Conservation (phyloP, 2,888 invertebrate genomes). For the Zonitis immaculata region DNA sequence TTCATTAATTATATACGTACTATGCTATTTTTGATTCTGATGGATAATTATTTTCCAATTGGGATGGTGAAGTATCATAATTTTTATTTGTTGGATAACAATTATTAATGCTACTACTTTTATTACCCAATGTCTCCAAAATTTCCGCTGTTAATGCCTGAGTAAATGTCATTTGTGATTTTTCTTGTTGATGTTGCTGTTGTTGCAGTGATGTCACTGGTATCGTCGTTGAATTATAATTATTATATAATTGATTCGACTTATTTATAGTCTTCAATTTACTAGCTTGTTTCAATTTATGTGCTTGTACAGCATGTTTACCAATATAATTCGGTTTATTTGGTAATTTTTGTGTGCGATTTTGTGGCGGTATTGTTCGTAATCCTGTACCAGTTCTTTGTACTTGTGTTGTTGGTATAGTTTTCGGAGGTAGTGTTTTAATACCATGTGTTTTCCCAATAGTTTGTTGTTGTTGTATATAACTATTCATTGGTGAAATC, state of each 20-base stretch:
- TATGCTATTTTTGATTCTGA: slow-evolving; percentile 15
- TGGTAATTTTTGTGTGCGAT: slow-evolving; percentile 38
- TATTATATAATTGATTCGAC: slow-evolving; percentile 16
- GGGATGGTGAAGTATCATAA: slow-evolving; percentile 51
- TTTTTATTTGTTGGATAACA: slow-evolving; percentile 53
- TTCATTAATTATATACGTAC: slow-evolving; percentile 9
- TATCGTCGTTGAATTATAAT: slow-evolving; percentile 7
- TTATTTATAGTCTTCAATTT: slow-evolving; percentile 11
- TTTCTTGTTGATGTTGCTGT: slow-evolving; percentile 27
- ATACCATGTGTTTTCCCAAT: slow-evolving; percentile 33
- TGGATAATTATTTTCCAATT: slow-evolving; percentile 36
- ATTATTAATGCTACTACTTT: slow-evolving; percentile 42
- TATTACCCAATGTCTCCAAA: slow-evolving; percentile 55
- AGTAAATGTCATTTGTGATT: slow-evolving; percentile 55
- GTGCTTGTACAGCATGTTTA: slow-evolving; percentile 48
- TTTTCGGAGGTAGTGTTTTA: slow-evolving; percentile 42
- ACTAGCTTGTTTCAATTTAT: slow-evolving; percentile 34
- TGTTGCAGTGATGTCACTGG: slow-evolving; percentile 4
- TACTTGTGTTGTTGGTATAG: slow-evolving; percentile 33
- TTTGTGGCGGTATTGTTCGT: slow-evolving; percentile 46
- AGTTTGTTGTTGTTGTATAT: slow-evolving; percentile 17
- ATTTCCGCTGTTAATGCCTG: slow-evolving; percentile 61
- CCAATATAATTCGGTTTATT: slow-evolving; percentile 48
- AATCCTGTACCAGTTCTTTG: slow-evolving; percentile 42
- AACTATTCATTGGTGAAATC: slow-evolving; percentile 38